These are phyloP conservation scores for Agrochola litura DNA, from an alignment of 2,888 invertebrate species.

Conservation along the genomic window DNA sequence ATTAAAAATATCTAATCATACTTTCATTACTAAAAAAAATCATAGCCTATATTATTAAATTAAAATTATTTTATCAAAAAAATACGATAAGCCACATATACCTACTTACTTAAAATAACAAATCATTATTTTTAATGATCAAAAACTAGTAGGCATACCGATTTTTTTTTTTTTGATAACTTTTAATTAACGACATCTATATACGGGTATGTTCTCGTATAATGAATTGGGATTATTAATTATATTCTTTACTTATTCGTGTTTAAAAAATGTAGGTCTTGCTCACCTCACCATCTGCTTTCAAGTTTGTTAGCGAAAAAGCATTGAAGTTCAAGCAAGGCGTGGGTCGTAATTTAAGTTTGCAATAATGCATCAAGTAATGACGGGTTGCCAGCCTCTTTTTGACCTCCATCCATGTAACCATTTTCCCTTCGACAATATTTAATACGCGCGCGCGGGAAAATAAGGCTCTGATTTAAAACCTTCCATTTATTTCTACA, in stretches of 20 bases:
- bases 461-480: slow-evolving; percentile 57
- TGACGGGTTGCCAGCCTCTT: slow-evolving; percentile 63
- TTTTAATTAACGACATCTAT: slow-evolving; percentile 26
- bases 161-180: slow-evolving; percentile 31
- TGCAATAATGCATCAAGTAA: slow-evolving; percentile 65
- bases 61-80: slow-evolving; percentile 2
- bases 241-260: not conserved
- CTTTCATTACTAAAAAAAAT: slow-evolving; percentile 26
- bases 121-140: slow-evolving; percentile 50
- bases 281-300: slow-evolving; percentile 10
- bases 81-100: slow-evolving; percentile 25
- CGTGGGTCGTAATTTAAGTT: slow-evolving; percentile 60
- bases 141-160: slow-evolving; percentile 19
- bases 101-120: slow-evolving; percentile 2
- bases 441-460: slow-evolving; percentile 51
- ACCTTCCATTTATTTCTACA: slow-evolving; percentile 14
- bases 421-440: slow-evolving; percentile 60
- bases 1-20: slow-evolving; percentile 43
- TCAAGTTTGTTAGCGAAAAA: slow-evolving; percentile 51
- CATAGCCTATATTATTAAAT: not conserved
- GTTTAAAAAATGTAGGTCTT: slow-evolving; percentile 31
- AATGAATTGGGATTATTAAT: slow-evolving; percentile 24
- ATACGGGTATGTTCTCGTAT: not conserved
- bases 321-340: slow-evolving; percentile 58
- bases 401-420: slow-evolving; percentile 60